phyloP scores from a whole-genome alignment of 2,113 vertebrate species.

The Lampris megalopsis region DNA sequence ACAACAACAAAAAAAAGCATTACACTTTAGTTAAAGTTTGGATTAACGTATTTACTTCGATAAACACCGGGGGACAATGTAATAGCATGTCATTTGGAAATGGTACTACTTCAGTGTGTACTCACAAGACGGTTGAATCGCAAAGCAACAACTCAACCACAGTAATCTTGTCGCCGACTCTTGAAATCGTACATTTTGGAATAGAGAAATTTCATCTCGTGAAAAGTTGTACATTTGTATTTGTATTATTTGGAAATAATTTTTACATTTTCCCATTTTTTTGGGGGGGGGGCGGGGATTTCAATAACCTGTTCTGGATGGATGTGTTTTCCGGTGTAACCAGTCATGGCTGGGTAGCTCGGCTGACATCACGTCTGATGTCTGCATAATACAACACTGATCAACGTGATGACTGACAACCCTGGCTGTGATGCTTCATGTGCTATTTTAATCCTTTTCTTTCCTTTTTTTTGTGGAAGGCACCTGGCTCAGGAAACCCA shows the following conservation, averaged over 20 bases:
- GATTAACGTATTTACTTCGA: conserved; percentile 2
- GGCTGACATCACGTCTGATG: conserved; percentile 65
- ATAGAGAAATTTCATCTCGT: not conserved
- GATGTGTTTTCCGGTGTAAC: conserved; percentile 10
- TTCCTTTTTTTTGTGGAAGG: conserved; percentile 53
- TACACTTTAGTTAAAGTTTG: conserved; percentile 6
- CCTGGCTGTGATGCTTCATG: conserved; percentile 62
- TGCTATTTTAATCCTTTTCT: conserved; percentile 65
- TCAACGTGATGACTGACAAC: conserved; percentile 65
- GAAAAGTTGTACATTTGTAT: not conserved
- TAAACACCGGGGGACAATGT: conserved; percentile 12
- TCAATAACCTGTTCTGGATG: not conserved
- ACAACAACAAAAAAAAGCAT: not conserved
- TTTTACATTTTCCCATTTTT: not conserved
- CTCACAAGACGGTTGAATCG: not conserved
- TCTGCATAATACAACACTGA: conserved; percentile 52
- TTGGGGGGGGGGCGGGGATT: too few species aligned
- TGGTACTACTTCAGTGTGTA: not conserved
- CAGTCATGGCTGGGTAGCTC: conserved; percentile 23
- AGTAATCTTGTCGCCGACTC: not conserved
- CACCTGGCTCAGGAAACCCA: conserved; percentile 54
- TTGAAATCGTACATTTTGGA: not conserved
- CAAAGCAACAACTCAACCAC: not conserved
- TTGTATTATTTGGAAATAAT: conserved; percentile 1
- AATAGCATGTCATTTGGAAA: conserved; percentile 2